Evolutionary conservation across 2,797 vertebrate species (phyloP), one percentile per base, ranked within the genome.

Genomic region (Falco novaeseelandiae): DNA sequence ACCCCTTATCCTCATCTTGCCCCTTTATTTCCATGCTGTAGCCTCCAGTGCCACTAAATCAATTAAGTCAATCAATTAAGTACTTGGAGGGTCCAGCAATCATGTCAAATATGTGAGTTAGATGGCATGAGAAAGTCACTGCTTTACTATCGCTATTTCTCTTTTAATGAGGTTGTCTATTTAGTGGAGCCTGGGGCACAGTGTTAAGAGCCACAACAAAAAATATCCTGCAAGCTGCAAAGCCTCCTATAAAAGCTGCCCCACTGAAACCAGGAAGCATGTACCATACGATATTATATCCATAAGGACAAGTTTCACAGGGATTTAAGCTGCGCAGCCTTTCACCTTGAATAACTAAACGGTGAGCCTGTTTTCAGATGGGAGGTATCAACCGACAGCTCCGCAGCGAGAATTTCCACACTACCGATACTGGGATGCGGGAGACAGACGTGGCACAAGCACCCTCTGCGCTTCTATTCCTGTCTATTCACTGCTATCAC

Each of bases 11-110:
- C 87, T 96, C 91, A 65, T 94, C 80, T 87, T 96, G 92, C 92
- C 94, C 93, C 95, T 94, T 92, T 93, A 93, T 95, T 95, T 96
- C 91, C 91, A 95, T 27, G 83, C 93, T 94, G 82, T 90, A 96
- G 94, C 96, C 96, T 97, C 96, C 88, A 97, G 96, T 97, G 87
- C 94, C 95, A 96, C 93, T 96, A 96, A 97, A 97, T 97, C 97
- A 97, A 96, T 97, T 97, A 97, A 96, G 93, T 66, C 94, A 96
- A 97, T 97, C 96, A 97, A 97, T 97, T 97, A 97, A 97, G 93
- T 96, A 97, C 95, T 97, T 90, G 95, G 97, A 97, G 91, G 83
- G 95, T 96, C 94, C 93, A 93, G 94, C 93, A 95, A 97, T 97
- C 97, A 96, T 93, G 95, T 96, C 93, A 96, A 93, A 92, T 95